Percentiles rank a stretch among this genome's conserved stretches.
These are phyloP conservation scores for Taxidea taxus DNA, from an alignment of 2,113 vertebrate species.

Conservation along the genomic window DNA sequence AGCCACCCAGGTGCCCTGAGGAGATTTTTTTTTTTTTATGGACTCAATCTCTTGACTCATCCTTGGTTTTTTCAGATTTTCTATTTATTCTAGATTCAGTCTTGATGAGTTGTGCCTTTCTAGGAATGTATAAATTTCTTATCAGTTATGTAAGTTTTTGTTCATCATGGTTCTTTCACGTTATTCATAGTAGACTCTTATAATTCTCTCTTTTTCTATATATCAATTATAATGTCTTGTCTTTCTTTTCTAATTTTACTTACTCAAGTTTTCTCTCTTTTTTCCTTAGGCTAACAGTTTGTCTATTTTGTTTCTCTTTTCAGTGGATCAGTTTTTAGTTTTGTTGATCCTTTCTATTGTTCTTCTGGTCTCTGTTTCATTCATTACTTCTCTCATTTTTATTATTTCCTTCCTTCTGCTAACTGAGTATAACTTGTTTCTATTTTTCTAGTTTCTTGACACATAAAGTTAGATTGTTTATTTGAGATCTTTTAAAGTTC, in stretches of 20 bases:
- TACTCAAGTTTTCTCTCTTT: not conserved
- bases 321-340: not conserved
- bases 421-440: not conserved
- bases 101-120: not conserved
- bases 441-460: not conserved
- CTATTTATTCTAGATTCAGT: not conserved
- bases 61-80: not conserved
- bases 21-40: not conserved
- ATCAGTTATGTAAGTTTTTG: not conserved
- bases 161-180: not conserved
- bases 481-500: not conserved
- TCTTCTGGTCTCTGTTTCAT: not conserved
- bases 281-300: not conserved
- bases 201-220: not conserved
- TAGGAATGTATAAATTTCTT: not conserved
- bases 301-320: not conserved
- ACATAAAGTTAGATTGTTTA: not conserved
- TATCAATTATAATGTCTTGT: not conserved
- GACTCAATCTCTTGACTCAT: not conserved
- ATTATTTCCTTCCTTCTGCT: not conserved
- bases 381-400: not conserved
- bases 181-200: not conserved
- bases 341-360: not conserved
- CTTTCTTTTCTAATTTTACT: not conserved
- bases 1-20: too few species aligned